Conservation (phyloP, 2,797 vertebrate genomes). For the Perdix hodgsoniae region DNA sequence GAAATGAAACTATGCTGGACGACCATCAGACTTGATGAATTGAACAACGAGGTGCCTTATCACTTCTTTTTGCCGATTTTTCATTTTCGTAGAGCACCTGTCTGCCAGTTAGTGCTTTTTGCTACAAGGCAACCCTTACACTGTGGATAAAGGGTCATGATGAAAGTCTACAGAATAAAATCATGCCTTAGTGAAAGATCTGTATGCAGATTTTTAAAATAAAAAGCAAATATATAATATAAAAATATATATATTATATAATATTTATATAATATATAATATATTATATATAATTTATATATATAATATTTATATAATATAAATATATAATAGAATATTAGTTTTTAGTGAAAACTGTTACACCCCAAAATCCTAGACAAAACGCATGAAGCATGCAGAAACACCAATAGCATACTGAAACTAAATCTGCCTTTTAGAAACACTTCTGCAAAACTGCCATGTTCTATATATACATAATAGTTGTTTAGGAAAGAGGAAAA, state of each 20-base stretch:
- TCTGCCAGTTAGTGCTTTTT: background rate
- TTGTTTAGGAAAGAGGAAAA: background rate
- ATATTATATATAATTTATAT: too few relatives aligned
- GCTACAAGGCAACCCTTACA: background rate
- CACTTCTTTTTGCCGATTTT: background rate
- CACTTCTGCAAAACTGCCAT: background rate
- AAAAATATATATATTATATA: too few relatives aligned
- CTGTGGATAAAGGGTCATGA: background rate
- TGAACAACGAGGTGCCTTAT: background rate
- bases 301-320: too few relatives aligned
- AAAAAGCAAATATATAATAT: background rate
- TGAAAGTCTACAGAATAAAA: background rate
- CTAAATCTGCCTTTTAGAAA: background rate
- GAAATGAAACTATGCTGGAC: background rate
- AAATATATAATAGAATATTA: background rate
- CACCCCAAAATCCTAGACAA: background rate
- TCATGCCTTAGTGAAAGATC: background rate
- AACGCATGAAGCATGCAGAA: background rate
- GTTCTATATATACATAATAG: background rate
- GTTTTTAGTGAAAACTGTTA: background rate
- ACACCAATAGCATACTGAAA: background rate
- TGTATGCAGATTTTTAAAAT: background rate
- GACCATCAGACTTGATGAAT: background rate
- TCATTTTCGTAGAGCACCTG: background rate
- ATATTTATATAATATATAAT: too few relatives aligned